Conservation (phyloP, 2,797 vertebrate species). For the Halcyon chelicuti region DNA sequence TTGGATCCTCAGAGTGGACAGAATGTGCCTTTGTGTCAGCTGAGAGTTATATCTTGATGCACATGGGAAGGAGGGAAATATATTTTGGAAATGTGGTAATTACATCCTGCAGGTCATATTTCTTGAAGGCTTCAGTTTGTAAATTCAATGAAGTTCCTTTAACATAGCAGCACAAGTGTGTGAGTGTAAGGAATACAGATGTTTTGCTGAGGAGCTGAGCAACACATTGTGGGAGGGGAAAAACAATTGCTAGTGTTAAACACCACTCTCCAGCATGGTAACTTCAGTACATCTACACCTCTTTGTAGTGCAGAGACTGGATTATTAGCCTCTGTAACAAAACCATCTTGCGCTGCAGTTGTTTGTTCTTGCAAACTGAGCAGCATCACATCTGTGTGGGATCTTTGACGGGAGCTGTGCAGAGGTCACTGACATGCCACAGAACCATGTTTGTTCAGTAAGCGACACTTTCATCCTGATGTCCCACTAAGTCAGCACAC, state of each 20-base stretch:
- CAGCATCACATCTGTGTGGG: not conserved
- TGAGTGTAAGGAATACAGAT: not conserved
- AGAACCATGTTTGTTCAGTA: constrained; percentile 8
- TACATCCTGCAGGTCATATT: not conserved
- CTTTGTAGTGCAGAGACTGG: not conserved
- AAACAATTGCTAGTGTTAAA: not conserved
- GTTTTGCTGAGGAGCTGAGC: not conserved
- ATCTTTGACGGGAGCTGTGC: not conserved
- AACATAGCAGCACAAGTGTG: not conserved
- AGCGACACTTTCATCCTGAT: not conserved
- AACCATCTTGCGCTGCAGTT: not conserved
- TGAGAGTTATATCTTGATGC: not conserved
- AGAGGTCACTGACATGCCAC: not conserved
- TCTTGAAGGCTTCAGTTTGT: not conserved
- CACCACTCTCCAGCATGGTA: not conserved
- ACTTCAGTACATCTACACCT: not conserved
- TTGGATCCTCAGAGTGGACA: not conserved
- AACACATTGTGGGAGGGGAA: not conserved
- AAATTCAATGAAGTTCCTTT: not conserved
- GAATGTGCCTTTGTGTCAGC: not conserved
- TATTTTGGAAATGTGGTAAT: not conserved
- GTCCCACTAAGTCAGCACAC: not conserved
- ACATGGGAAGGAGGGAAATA: not conserved
- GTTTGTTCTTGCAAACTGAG: constrained; percentile 34
- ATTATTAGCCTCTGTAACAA: not conserved